Evolutionary conservation across 1,140 invertebrate species (phyloP), one percentile per base, ranked within the genome.

Genomic region (Parapsyche elsis): DNA sequence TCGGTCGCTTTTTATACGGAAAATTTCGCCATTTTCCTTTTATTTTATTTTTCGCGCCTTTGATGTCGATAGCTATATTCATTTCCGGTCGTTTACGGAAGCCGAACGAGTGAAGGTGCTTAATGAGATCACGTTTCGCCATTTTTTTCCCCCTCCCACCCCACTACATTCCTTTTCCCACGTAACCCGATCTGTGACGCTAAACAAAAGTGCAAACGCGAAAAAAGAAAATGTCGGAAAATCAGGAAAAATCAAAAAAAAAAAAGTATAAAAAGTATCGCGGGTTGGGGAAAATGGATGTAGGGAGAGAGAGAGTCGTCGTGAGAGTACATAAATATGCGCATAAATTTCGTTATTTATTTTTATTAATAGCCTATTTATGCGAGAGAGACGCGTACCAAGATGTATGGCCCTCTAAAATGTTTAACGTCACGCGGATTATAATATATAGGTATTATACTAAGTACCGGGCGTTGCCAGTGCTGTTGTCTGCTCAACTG

Each of bases 121-220:
- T 74, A 74, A 74, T 74, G 71, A 74, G 71, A 74, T 74, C 71
- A 74, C 71, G 71, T 74, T 74, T 49, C 71, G 57, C 71, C 71
- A 46, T 74, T 74, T 74, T 74, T 61, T 61, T 61, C 49, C 1
- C 49, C 1, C 70, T 74, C 44, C 45, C 61, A n/a, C 26, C 30
- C 23, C 23, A 45, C 12, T 38, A n/a, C 26, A 70, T 16, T 5
- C 53, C 4, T 30, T 71, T 30, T n/a, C 24, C 67, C 67, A 9
- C 67, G 21, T 53, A 21, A 19, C 5, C 23, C 67, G 67, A 19
- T 71, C n/a, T 30, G 5, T 44, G 14, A n/a, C 53, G 53, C 19
- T 67, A 67, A 16, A 57, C 12, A 53, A 53, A 53, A 53, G 49
- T 53, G 49, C 49, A 53, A 14, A 14, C 12, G 49, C 16, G 49